These are phyloP conservation scores for Magallana ariakensis DNA, from an alignment of 1,140 invertebrate species.

Conservation along the genomic window DNA sequence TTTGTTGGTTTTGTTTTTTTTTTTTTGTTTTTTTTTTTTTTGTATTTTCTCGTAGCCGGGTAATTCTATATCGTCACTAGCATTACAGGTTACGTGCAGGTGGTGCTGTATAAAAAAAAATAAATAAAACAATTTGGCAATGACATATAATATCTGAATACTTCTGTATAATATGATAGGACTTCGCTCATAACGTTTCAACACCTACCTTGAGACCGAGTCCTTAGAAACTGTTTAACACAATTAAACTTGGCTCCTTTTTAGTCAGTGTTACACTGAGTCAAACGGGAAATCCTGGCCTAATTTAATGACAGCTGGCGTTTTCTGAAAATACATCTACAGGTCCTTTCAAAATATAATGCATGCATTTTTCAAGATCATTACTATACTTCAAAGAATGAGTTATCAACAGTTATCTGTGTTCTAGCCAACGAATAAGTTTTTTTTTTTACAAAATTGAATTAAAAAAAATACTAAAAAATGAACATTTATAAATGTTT, in stretches of 20 bases:
- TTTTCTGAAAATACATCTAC: neutral
- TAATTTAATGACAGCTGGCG: neutral
- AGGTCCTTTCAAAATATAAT: neutral
- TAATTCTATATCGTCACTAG: too few relatives aligned
- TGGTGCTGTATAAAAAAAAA: neutral
- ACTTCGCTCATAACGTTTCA: too few relatives aligned
- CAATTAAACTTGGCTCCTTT: conserved; percentile 5
- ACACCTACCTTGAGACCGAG: too few relatives aligned
- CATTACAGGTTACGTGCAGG: neutral
- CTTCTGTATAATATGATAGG: neutral
- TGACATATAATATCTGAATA: neutral
- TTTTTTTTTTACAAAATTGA: too few relatives aligned
- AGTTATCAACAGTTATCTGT: too few relatives aligned
- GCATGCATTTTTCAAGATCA: neutral
- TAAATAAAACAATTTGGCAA: neutral
- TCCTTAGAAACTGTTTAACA: neutral
- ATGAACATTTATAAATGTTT: too few relatives aligned
- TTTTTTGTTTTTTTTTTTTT: too few relatives aligned
- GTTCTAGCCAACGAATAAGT: too few relatives aligned
- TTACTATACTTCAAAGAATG: too few relatives aligned
- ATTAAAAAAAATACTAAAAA: too few relatives aligned
- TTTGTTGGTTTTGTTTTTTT: too few relatives aligned
- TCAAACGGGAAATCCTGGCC: neutral
- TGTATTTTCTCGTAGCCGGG: too few relatives aligned
- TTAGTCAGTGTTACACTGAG: neutral